Percentiles rank a stretch among this genome's conserved stretches.
Conservation (phyloP, 64 coral and sea anemone genomes). For the Montipora cactus region DNA sequence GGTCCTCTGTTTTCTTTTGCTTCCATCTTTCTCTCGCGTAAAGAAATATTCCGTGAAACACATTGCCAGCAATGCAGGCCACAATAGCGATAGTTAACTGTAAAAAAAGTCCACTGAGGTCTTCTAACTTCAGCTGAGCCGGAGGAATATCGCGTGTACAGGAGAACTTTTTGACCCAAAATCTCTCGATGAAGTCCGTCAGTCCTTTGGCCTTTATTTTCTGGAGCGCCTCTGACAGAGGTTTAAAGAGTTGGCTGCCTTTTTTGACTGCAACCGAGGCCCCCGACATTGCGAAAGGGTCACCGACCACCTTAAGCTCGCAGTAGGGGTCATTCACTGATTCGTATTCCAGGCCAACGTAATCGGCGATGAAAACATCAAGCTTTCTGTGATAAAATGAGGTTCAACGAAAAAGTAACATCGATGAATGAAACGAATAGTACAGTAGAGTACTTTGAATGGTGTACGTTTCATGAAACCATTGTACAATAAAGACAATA, state of each 20-base stretch:
- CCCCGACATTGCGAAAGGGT: slow-evolving; percentile 86
- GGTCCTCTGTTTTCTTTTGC: background rate
- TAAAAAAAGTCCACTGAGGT: slow-evolving; percentile 88
- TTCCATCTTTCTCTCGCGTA: background rate
- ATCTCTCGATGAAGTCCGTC: slow-evolving; percentile 84
- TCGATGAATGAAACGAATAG: too few relatives aligned
- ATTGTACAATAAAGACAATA: too few relatives aligned
- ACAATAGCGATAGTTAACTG: slow-evolving; percentile 83
- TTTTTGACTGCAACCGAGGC: slow-evolving; percentile 81
- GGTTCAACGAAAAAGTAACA: background rate
- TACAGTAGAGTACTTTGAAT: too few relatives aligned
- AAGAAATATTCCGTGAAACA: slow-evolving; percentile 56
- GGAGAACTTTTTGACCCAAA: slow-evolving; percentile 77
- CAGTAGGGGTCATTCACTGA: slow-evolving; percentile 74
- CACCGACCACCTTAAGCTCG: slow-evolving; percentile 77
- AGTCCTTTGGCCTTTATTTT: slow-evolving; percentile 70
- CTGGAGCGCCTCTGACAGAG: slow-evolving; percentile 64
- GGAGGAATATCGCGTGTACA: slow-evolving; percentile 66
- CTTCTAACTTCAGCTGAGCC: slow-evolving; percentile 68
- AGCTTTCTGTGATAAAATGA: slow-evolving; percentile 53
- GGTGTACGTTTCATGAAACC: too few relatives aligned
- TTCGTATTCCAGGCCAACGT: slow-evolving; percentile 79
- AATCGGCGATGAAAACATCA: slow-evolving; percentile 85
- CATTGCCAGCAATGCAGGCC: slow-evolving; percentile 64
- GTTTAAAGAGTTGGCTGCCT: slow-evolving; percentile 66